Percentiles rank a stretch among this genome's conserved stretches.
Conservation (phyloP, 2,797 vertebrate species). For the Notolabrus celidotus region DNA sequence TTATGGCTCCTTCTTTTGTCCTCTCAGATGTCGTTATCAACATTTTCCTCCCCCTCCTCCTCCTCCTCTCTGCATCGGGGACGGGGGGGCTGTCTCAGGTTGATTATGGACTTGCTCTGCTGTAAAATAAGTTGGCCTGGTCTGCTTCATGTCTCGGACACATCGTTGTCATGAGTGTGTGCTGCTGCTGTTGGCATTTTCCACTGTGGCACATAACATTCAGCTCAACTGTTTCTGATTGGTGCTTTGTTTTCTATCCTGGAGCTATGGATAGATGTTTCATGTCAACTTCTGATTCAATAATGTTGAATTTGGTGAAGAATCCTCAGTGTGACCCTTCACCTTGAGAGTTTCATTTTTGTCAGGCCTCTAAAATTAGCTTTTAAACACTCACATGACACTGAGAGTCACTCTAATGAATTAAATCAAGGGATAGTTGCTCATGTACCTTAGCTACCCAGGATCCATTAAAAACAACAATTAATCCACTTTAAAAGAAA, state of each 20-base stretch:
- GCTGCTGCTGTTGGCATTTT: conserved; percentile 45
- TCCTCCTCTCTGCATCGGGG: conserved; percentile 44
- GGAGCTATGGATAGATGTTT: conserved; percentile 1
- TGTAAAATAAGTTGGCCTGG: conserved; percentile 62
- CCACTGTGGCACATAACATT: conserved; percentile 1
- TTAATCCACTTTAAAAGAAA: conserved; percentile 16
- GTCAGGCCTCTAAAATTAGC: conserved; percentile 10
- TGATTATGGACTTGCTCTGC: conserved; percentile 70
- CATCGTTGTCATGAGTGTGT: conserved; percentile 12
- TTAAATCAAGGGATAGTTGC: conserved; percentile 34
- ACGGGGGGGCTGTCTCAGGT: conserved; percentile 23
- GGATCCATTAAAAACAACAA: conserved; percentile 9
- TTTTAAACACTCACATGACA: conserved; percentile 33
- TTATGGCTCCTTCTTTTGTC: conserved; percentile 56
- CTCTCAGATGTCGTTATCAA: conserved; percentile 66
- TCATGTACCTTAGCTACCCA: conserved; percentile 35
- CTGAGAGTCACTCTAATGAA: conserved; percentile 27
- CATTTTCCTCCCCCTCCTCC: not conserved
- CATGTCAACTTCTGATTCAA: conserved; percentile 5
- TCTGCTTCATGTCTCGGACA: conserved; percentile 50
- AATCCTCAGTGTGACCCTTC: conserved; percentile 6
- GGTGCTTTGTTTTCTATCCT: not conserved
- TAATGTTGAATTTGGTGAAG: not conserved
- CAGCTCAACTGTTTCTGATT: not conserved
- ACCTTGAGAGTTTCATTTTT: conserved; percentile 5